Evolutionary conservation across 2,113 vertebrate genomes (phyloP), one percentile per base, ranked within the genome.

Genomic region (Phrynosoma blainvillii): DNA sequence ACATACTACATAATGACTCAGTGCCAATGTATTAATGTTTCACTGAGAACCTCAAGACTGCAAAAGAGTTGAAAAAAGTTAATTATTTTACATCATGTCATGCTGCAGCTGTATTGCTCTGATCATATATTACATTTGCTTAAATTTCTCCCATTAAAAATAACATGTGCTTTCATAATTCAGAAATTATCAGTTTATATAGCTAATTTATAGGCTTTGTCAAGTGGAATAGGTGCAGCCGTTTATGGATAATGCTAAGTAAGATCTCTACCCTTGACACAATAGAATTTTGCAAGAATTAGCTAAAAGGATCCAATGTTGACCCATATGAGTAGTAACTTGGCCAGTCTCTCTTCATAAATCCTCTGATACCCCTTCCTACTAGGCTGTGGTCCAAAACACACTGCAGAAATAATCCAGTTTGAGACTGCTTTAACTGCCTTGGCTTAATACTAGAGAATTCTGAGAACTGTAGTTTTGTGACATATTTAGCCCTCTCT

Each of bases 171-270:
- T 77, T 42, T 18, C 14, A 68, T 84, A 78, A 16, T 40, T 32
- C 16, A 82, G 12, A 82, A 3, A 1, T 82, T 18, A 16, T 56
- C 23, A 16, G 47, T 25, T 79, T 78, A 83, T 78, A 32, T 27
- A 7, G 25, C 27, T 77, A 13, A 65, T 76, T 36, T 20, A 52
- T 94, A 93, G 84, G 84, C 82, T 2, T 82, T 81, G 66, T 87
- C 71, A 40, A 87, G 89, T 78, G 32, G 84, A 87, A 84, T 86
- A 87, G 14, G 74, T 79, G 81, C 84, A 91, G 77, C 42, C 47
- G 12, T 82, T 84, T 84, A 52, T 42, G 85, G 59, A 12, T 66
- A 47, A 84, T 40, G 7, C 54, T 27, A 77, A 27, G 30, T 47
- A 70, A 40, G 3, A 74, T 84, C 3, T 59, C 47, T 59, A 40